Base-by-base conservation (phyloP, 2,888 invertebrate species). In the Drosophila robusta region DNA sequence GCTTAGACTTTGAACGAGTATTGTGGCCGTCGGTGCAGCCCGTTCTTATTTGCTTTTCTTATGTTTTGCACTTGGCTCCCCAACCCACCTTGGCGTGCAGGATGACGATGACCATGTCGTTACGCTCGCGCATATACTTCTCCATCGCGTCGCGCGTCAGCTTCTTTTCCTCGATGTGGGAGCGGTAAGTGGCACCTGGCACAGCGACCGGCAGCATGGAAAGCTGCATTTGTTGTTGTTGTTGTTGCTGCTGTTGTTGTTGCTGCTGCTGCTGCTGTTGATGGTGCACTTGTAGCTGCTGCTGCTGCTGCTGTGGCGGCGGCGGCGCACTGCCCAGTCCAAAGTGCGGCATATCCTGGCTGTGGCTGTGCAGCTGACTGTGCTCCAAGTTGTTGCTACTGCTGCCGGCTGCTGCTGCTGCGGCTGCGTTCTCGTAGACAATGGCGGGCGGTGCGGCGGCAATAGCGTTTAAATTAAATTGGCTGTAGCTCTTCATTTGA, bases 51-150 rank as follows among this genome's bases (percentile, higher is more conserved):
- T 7, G 32, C 22, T 2, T 11, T 41, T 12, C 18, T 9, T 29
- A 4, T 44, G 54, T 24, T 36, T 24, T 3, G 8, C 38, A 34
- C 5, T 32, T 5, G 3, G 3, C 22, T 3, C 22, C 22, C 4
- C 22, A 62, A 63, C 57, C 8, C 83, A 92, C 92, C 94, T 99
- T 99, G 49, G 99, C 99, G 93, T 99, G 99, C 61, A 99, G 94
- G 87, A 99, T 99, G 54, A 99, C 98, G 65, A 99, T 96, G 22
- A 98, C 96, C 97, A 98, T 98, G 92, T 98, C 98, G 85, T 97
- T 97, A 83, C 98, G 95, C 91, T 98, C 98, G 61, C 97, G 95
- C 86, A 99, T 94, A 92, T 99, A 99, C 62, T 97, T 95, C 92
- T 98, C 97, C 99, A 99, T 99, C 39, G 98, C 92, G 63, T 92